These are phyloP conservation scores for Emydura subglobosa DNA, from an alignment of 2,113 vertebrate genomes.

Conservation along the genomic window DNA sequence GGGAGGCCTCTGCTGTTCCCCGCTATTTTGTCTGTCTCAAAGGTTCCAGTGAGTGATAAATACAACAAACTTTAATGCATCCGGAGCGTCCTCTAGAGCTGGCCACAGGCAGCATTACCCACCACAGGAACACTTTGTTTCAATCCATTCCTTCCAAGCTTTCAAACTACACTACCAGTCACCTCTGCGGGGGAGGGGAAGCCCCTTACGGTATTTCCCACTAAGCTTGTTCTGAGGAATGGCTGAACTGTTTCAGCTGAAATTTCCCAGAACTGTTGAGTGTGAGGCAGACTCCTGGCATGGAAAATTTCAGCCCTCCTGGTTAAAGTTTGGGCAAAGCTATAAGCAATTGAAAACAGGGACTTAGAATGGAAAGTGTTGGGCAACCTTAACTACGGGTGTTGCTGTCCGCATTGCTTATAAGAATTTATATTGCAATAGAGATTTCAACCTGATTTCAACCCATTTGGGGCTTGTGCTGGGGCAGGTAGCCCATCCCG, in stretches of 20 bases:
- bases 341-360: not conserved
- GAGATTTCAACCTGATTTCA: not conserved
- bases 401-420: not conserved
- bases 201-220: not conserved
- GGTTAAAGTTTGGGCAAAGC: not conserved
- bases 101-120: not conserved
- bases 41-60: not conserved
- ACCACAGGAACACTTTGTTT: not conserved
- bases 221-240: not conserved
- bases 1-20: not conserved
- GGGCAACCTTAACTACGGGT: not conserved
- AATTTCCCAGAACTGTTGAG: not conserved
- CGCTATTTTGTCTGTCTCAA: not conserved
- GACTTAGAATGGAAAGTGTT: not conserved
- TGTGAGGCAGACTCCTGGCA: not conserved
- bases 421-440: not conserved
- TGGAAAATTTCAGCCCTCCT: not conserved
- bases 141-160: rapidly evolving
- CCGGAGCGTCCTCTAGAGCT: not conserved
- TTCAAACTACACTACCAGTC: rapidly evolving
- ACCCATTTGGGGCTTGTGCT: not conserved
- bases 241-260: not conserved
- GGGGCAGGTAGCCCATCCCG: too few relatives aligned
- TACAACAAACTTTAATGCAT: not conserved
- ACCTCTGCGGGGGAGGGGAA: not conserved